These are phyloP conservation scores for Catostomus latipinnis DNA, from an alignment of 2,797 vertebrate species.

Conservation along the genomic window DNA sequence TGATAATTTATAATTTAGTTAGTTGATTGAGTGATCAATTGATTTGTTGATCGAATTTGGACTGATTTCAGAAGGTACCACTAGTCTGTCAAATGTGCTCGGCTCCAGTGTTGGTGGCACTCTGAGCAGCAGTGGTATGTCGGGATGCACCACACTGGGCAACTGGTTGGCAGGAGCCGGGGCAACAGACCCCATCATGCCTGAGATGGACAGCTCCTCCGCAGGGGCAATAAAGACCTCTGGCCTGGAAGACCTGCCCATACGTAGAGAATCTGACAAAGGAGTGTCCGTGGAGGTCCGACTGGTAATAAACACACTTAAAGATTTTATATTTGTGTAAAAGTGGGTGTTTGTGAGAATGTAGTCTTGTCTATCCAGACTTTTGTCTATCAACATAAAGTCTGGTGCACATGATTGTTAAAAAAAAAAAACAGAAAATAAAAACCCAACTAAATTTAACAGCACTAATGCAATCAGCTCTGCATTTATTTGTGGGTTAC, in stretches of 20 bases:
- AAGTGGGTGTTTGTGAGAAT: too few relatives aligned
- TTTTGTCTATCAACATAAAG: too few relatives aligned
- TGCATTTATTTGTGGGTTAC: too few relatives aligned
- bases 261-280: conserved; percentile 86
- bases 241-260: conserved; percentile 80
- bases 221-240: conserved; percentile 77
- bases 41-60: not conserved
- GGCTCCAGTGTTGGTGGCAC: conserved; percentile 35
- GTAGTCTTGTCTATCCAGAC: too few relatives aligned
- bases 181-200: conserved; percentile 66
- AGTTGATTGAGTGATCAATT: not conserved
- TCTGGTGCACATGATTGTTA: too few relatives aligned
- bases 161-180: conserved; percentile 73
- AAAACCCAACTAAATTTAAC: too few relatives aligned
- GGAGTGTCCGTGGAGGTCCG: conserved; percentile 91
- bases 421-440: too few relatives aligned
- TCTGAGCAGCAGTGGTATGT: conserved; percentile 60
- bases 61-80: conserved; percentile 46
- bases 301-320: conserved; percentile 71
- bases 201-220: conserved; percentile 74
- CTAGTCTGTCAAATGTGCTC: conserved; percentile 47
- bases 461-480: too few relatives aligned
- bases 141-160: conserved; percentile 68
- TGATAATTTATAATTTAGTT: not conserved
- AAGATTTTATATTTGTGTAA: not conserved